A percentile compares a stretch with the other conserved stretches of the same genome.
Conservation (phyloP, 2,888 invertebrate genomes). For the Hirtodrosophila duncani region DNA sequence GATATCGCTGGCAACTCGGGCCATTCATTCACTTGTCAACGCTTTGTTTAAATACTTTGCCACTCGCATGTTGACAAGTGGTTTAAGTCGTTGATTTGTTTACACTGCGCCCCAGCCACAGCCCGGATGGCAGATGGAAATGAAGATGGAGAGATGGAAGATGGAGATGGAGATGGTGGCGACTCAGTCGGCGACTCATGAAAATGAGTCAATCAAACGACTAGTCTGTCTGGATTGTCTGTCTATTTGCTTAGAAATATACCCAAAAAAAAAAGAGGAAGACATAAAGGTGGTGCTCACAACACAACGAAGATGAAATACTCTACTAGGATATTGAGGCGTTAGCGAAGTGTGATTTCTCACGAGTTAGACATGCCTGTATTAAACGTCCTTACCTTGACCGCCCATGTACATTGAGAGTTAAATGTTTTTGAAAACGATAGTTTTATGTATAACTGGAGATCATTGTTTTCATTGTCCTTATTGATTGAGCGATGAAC, state of each 20-base stretch:
- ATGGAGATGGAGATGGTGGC: slow-evolving; percentile 2
- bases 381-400: no score
- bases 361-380: no score
- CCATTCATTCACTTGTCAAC: slow-evolving; percentile 68
- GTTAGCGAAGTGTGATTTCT: no score
- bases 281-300: not conserved
- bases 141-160: not conserved
- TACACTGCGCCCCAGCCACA: slow-evolving; percentile 37
- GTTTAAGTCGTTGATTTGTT: slow-evolving; percentile 72
- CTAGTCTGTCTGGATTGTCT: slow-evolving; percentile 47
- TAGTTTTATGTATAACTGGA: no score
- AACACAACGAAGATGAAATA: not conserved
- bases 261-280: slow-evolving; percentile 3
- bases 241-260: slow-evolving; percentile 48
- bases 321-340: not conserved
- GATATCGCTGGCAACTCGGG: slow-evolving; percentile 34
- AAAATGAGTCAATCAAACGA: slow-evolving; percentile 71
- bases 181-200: slow-evolving; percentile 43
- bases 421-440: no score
- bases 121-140: not conserved
- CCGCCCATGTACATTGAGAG: no score
- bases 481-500: no score
- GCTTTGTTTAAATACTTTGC: slow-evolving; percentile 72
- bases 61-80: slow-evolving; percentile 72
- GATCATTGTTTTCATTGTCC: no score